Conservation (phyloP, 2,888 invertebrate species). For the Eurytoma adleriae region DNA sequence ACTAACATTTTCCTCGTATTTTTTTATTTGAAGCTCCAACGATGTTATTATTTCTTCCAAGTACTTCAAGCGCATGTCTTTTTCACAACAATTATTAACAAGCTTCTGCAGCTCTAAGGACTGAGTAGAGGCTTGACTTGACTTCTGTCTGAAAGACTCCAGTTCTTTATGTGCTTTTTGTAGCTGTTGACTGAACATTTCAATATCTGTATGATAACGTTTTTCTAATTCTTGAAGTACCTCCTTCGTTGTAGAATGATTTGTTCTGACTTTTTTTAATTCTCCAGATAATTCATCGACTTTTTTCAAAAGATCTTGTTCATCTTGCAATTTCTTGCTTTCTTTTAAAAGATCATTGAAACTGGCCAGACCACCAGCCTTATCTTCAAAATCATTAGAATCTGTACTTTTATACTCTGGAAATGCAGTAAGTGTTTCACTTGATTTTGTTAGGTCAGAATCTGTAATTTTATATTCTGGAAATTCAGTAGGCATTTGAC, state of each 20-base stretch:
- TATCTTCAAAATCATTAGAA: slow-evolving; percentile 16
- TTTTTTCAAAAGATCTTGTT: slow-evolving; percentile 50
- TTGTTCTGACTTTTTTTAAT: slow-evolving; percentile 28
- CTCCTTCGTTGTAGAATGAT: slow-evolving; percentile 41
- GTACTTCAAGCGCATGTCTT: slow-evolving; percentile 51
- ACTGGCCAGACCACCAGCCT: background rate
- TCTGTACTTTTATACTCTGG: background rate
- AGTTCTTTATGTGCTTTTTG: slow-evolving; percentile 44
- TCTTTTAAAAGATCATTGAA: slow-evolving; percentile 6
- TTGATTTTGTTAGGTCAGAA: too few species aligned
- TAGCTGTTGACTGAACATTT: slow-evolving; percentile 51
- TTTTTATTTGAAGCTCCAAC: slow-evolving; percentile 56
- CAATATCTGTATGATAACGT: slow-evolving; percentile 23
- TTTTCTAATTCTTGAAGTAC: slow-evolving; percentile 50
- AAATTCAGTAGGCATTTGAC: too few species aligned
- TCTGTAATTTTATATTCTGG: too few species aligned
- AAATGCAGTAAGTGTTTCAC: too few species aligned
- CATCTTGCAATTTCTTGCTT: slow-evolving; percentile 16
- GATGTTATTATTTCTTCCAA: slow-evolving; percentile 52
- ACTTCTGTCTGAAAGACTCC: slow-evolving; percentile 39
- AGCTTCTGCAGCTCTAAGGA: slow-evolving; percentile 32
- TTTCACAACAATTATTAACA: slow-evolving; percentile 46
- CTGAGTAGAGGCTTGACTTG: slow-evolving; percentile 9
- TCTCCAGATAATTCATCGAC: slow-evolving; percentile 48
- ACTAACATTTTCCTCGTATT: slow-evolving; percentile 47